Percentiles rank a stretch among this genome's conserved stretches.
Conservation (phyloP, 2,113 vertebrate genomes). For the Brachyhypopomus gauderio region DNA sequence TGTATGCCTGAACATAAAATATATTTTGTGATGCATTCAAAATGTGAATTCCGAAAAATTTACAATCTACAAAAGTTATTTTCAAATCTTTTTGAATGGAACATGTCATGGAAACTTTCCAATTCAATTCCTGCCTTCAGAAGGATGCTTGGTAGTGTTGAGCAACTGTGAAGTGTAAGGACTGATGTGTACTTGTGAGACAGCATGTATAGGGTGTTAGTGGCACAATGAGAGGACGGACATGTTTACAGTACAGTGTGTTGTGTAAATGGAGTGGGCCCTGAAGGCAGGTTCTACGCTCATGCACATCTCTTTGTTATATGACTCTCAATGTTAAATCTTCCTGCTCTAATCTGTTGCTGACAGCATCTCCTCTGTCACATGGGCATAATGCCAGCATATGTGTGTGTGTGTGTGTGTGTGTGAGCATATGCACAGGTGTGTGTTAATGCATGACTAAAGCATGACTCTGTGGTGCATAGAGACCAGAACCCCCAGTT, state of each 20-base stretch:
- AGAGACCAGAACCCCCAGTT: not conserved
- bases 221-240: slow-evolving; percentile 22
- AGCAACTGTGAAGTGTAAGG: not conserved
- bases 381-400: slow-evolving; percentile 45
- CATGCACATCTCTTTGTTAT: slow-evolving; percentile 38
- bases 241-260: slow-evolving; percentile 18
- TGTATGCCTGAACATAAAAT: too few species aligned
- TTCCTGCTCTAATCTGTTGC: slow-evolving; percentile 52
- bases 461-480: not conserved
- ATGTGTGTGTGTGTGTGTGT: slow-evolving; percentile 18
- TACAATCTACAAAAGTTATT: too few species aligned
- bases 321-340: slow-evolving; percentile 32
- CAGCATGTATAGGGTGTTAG: not conserved
- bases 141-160: not conserved
- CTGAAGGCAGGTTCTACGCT: not conserved
- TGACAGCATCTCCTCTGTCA: slow-evolving; percentile 57
- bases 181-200: not conserved
- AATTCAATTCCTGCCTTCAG: too few species aligned
- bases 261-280: not conserved
- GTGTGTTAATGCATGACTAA: too few species aligned
- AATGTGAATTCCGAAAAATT: too few species aligned
- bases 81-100: too few species aligned
- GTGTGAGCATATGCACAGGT: too few species aligned
- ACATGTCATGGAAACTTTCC: too few species aligned
- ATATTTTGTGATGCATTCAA: too few species aligned